These are phyloP conservation scores for Ladona fulva DNA, from an alignment of 1,140 invertebrate genomes.

Conservation along the genomic window DNA sequence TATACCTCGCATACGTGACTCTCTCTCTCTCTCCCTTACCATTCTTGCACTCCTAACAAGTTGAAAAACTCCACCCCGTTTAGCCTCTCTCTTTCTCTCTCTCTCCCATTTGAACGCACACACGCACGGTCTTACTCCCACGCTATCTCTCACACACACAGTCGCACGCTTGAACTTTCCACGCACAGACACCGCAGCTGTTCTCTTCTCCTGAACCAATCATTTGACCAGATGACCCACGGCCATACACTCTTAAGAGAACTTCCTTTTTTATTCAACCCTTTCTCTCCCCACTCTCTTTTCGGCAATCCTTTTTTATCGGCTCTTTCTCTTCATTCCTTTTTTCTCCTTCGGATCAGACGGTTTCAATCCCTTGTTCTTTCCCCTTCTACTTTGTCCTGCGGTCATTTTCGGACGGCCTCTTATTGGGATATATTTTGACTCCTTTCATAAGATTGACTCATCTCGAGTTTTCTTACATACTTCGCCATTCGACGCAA, in stretches of 20 bases:
- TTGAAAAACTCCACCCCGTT: background rate
- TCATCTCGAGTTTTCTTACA: no score
- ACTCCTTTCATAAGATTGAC: no score
- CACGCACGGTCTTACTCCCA: background rate
- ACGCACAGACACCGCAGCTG: slow-evolving; percentile 4
- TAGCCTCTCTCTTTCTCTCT: background rate
- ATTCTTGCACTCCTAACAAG: background rate
- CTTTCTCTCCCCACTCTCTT: background rate
- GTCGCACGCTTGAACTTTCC: background rate
- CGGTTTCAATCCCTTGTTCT: no score
- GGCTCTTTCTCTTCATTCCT: background rate
- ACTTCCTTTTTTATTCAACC: background rate
- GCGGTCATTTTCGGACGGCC: no score
- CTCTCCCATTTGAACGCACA: background rate
- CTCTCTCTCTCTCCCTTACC: background rate
- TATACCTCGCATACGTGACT: background rate
- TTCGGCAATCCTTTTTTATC: background rate
- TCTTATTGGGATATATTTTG: no score
- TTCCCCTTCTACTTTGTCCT: no score
- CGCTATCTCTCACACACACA: background rate
- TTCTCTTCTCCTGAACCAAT: background rate
- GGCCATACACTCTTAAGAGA: no score
- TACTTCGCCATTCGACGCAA: no score
- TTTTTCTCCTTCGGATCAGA: background rate
- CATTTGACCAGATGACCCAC: slow-evolving; percentile 1